These are phyloP conservation scores for Plebejus melissa DNA, from an alignment of 2,888 invertebrate species.

Conservation along the genomic window DNA sequence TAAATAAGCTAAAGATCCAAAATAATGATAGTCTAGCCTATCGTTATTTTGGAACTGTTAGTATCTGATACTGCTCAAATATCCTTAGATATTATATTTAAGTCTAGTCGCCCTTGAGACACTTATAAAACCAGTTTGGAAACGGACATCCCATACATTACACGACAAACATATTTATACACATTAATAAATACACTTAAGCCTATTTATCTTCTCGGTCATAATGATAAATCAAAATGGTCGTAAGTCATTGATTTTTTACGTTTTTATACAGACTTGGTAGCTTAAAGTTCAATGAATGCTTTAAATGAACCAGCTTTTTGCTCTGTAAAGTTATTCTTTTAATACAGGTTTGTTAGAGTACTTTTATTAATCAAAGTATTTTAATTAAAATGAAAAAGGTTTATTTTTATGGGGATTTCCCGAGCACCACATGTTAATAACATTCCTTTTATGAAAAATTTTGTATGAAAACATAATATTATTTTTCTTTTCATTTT, in stretches of 20 bases:
- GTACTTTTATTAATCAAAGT: conserved; percentile 19
- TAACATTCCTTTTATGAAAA: conserved; percentile 13
- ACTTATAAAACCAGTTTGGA: conserved; percentile 3
- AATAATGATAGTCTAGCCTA: no score
- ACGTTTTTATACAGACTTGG: neutral
- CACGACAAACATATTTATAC: conserved; percentile 3
- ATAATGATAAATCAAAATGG: conserved; percentile 3
- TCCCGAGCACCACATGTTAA: conserved; percentile 6
- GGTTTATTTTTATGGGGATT: conserved; percentile 9
- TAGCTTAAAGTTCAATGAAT: neutral
- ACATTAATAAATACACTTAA: conserved; percentile 7
- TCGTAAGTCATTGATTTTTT: conserved; percentile 11
- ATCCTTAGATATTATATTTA: neutral
- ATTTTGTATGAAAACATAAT: neutral
- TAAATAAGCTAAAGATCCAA: no score
- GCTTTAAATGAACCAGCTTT: conserved; percentile 4
- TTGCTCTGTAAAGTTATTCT: conserved; percentile 16
- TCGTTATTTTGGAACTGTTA: no score
- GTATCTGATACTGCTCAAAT: no score
- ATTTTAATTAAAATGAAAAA: conserved; percentile 22
- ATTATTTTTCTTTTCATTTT: neutral
- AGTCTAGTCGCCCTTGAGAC: conserved; percentile 5
- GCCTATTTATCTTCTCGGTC: conserved; percentile 8
- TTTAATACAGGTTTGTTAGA: conserved; percentile 14
- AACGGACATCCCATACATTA: conserved; percentile 12